These are phyloP conservation scores for Rhogogaster chlorosoma DNA, from an alignment of 2,888 invertebrate genomes.

Conservation along the genomic window DNA sequence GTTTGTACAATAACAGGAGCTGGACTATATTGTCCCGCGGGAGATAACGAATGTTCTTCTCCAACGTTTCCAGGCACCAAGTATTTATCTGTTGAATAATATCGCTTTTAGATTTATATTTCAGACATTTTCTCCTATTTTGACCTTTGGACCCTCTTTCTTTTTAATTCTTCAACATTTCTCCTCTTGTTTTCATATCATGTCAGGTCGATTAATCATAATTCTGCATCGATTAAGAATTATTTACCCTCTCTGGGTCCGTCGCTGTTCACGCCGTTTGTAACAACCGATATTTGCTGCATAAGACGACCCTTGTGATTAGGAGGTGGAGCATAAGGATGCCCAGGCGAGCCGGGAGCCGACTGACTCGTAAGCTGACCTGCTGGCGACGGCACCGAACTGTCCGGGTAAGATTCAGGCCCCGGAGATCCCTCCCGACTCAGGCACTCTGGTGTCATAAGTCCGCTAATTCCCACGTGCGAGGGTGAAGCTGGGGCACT, in stretches of 20 bases:
- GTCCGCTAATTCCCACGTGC: constrained; percentile 91
- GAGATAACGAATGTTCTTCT: constrained; percentile 81
- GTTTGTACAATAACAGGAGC: constrained; percentile 83
- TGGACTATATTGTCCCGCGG: constrained; percentile 80
- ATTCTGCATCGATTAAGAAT: background rate
- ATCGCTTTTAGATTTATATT: constrained; percentile 26
- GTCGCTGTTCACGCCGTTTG: constrained; percentile 74
- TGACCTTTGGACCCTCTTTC: background rate
- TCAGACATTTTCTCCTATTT: background rate
- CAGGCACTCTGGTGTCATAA: constrained; percentile 91
- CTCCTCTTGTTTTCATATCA: background rate
- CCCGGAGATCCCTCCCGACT: constrained; percentile 96
- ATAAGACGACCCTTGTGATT: constrained; percentile 74
- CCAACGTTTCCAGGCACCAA: constrained; percentile 77
- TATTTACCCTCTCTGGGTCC: constrained; percentile 73
- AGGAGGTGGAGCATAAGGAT: constrained; percentile 77
- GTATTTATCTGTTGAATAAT: constrained; percentile 78
- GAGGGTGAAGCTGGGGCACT: constrained; percentile 97
- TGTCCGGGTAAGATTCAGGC: constrained; percentile 84
- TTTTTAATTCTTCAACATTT: background rate
- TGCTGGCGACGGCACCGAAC: constrained; percentile 79
- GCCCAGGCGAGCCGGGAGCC: constrained; percentile 83
- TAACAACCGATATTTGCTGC: constrained; percentile 76
- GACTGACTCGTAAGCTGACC: constrained; percentile 80
- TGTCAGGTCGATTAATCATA: background rate